Conservation (phyloP, 37 sponge, comb jelly and placozoan genomes). For the Lycopodina hypogea region DNA sequence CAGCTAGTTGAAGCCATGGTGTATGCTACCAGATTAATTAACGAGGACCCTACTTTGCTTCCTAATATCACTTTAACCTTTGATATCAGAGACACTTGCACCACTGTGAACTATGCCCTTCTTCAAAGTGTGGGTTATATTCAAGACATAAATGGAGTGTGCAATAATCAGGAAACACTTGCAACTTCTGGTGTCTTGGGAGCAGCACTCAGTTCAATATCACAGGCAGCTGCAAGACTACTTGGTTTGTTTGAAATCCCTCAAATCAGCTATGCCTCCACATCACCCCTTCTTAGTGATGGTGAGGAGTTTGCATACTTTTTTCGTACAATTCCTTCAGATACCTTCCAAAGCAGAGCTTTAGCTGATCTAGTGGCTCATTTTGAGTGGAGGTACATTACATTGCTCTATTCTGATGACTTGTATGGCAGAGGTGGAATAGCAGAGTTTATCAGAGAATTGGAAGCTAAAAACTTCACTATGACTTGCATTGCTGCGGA, state of each 20-base stretch:
- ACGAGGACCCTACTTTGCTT: constrained; percentile 42
- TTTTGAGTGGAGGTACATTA: constrained; percentile 67
- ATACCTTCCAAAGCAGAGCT: constrained; percentile 65
- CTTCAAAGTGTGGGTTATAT: too few relatives aligned
- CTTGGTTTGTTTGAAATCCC: constrained; percentile 72
- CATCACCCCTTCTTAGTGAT: constrained; percentile 60
- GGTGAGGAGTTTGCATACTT: constrained; percentile 65
- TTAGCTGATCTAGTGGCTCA: constrained; percentile 45
- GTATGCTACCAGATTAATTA: constrained; percentile 54
- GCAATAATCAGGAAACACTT: not conserved
- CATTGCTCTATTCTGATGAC: constrained; percentile 28
- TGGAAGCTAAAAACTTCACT: constrained; percentile 1
- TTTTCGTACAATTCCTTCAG: constrained; percentile 85
- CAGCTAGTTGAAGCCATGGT: constrained; percentile 73
- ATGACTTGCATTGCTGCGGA: constrained; percentile 5
- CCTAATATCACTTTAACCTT: constrained; percentile 52
- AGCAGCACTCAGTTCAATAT: constrained; percentile 59
- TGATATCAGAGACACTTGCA: constrained; percentile 74
- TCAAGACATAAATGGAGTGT: too few relatives aligned
- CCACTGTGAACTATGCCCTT: constrained; percentile 27
- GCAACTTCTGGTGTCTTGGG: constrained; percentile 64
- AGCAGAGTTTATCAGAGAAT: constrained; percentile 18
- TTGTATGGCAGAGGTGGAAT: constrained; percentile 57
- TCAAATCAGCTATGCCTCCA: constrained; percentile 74
- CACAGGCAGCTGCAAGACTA: constrained; percentile 54